Evolutionary conservation across 2,113 vertebrate genomes (phyloP).

Genomic region (Petaurus breviceps): DNA sequence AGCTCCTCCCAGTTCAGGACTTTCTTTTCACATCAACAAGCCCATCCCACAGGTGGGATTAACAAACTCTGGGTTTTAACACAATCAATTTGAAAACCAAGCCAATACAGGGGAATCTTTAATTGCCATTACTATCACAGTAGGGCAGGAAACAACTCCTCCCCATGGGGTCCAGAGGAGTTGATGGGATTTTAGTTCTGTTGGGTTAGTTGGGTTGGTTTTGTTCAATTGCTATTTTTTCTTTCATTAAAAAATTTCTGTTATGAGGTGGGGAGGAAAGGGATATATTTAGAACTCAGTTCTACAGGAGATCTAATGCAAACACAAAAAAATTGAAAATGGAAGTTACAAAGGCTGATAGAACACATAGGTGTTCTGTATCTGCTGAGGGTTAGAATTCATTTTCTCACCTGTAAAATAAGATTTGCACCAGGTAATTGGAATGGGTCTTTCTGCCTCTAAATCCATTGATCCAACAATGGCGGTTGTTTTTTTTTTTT

Average conservation of each 20-base stretch:
- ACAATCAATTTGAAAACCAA: too few species aligned
- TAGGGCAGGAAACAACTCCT: not conserved
- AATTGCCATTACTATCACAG: too few species aligned
- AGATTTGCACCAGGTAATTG: not conserved
- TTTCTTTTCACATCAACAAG: too few species aligned
- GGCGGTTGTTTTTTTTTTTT: not conserved
- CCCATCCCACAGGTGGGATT: too few species aligned
- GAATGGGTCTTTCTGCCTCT: not conserved
- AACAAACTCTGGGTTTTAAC: too few species aligned
- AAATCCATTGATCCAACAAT: not conserved
- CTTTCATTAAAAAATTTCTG: not conserved
- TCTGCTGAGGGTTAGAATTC: not conserved
- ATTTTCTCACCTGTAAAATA: not conserved
- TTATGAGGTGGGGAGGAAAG: not conserved
- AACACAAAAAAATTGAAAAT: not conserved
- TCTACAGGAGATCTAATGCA: not conserved
- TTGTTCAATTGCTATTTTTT: not conserved
- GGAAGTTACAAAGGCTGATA: not conserved
- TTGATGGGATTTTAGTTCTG: not conserved
- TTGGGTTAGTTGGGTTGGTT: not conserved
- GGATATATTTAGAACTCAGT: not conserved
- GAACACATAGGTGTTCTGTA: not conserved
- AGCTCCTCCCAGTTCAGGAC: too few species aligned
- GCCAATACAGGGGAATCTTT: too few species aligned
- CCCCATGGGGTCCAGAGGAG: not conserved